These are phyloP conservation scores for Delphinus delphis DNA, from an alignment of 2,113 vertebrate species.

Conservation along the genomic window DNA sequence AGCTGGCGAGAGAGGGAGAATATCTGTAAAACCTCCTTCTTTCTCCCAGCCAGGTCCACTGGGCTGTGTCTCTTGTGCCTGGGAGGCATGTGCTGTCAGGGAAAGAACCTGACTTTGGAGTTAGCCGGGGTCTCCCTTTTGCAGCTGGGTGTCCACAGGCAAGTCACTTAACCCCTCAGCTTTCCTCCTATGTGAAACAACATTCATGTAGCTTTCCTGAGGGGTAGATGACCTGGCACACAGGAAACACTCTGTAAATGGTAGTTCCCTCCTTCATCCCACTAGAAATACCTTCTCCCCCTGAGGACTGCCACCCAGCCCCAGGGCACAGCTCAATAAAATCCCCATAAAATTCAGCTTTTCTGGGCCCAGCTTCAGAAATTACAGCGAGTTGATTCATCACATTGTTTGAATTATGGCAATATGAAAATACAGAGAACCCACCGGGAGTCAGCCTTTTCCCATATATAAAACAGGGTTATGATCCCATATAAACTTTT, in stretches of 20 bases:
- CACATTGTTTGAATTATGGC: constrained; percentile 85
- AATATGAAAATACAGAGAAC: constrained; percentile 83
- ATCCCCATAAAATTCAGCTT: constrained; percentile 69
- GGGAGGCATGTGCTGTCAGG: background rate
- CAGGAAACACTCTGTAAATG: background rate
- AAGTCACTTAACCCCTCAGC: background rate
- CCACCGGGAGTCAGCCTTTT: constrained; percentile 81
- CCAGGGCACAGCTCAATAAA: constrained; percentile 65
- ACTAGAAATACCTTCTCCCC: background rate
- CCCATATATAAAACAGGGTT: constrained; percentile 83
- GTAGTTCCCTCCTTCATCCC: background rate
- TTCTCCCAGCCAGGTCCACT: background rate
- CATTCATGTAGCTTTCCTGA: background rate
- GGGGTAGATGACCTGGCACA: background rate
- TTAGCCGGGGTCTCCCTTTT: background rate
- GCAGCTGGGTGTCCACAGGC: background rate
- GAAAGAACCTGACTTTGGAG: background rate
- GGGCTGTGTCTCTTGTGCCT: background rate
- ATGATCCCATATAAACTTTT: constrained; percentile 82
- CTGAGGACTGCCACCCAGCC: constrained; percentile 12
- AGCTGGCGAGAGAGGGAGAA: background rate
- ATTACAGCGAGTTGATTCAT: constrained; percentile 72
- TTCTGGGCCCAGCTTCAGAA: constrained; percentile 73
- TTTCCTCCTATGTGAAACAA: background rate
- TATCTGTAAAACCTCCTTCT: background rate